A percentile compares a stretch with the other conserved stretches of the same genome.
Evolutionary conservation across 2,113 vertebrate genomes (phyloP).

Genomic region (Salvelinus namaycush): DNA sequence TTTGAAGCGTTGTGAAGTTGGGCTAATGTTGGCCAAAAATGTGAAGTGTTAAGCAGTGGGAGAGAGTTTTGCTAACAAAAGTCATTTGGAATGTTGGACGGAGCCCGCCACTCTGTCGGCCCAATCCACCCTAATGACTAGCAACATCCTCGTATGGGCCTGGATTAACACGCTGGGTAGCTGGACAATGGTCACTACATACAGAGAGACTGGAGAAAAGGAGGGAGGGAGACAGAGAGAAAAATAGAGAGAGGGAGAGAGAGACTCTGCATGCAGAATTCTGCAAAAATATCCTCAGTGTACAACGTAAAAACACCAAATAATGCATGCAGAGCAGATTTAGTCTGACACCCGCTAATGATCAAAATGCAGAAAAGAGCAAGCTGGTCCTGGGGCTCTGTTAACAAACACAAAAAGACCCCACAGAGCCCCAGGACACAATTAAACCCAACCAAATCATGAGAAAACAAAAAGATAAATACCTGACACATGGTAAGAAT

Average conservation of each 20-base stretch:
- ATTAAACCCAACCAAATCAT: no score
- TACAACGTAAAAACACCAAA: no score
- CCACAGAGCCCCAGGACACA: no score
- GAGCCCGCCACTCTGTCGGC: background rate
- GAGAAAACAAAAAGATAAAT: no score
- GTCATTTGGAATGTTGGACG: background rate
- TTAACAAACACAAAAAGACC: no score
- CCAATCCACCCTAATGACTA: constrained; percentile 7
- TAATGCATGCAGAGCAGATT: no score
- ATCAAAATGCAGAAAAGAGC: no score
- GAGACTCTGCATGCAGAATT: background rate
- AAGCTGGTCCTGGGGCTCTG: no score
- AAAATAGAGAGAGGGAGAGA: background rate
- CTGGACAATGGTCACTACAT: background rate
- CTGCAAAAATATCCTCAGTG: no score
- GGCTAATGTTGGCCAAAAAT: background rate
- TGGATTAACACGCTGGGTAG: background rate
- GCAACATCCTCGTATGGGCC: background rate
- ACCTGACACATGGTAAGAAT: no score
- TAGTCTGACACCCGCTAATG: no score
- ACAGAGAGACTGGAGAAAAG: background rate
- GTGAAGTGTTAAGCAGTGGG: background rate
- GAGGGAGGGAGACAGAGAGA: background rate
- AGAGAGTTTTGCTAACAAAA: background rate
- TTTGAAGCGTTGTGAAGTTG: background rate